Percentiles rank a stretch among this genome's conserved stretches.
These are phyloP conservation scores for Paratilapia polleni DNA, from an alignment of 2,113 vertebrate genomes.

Conservation along the genomic window DNA sequence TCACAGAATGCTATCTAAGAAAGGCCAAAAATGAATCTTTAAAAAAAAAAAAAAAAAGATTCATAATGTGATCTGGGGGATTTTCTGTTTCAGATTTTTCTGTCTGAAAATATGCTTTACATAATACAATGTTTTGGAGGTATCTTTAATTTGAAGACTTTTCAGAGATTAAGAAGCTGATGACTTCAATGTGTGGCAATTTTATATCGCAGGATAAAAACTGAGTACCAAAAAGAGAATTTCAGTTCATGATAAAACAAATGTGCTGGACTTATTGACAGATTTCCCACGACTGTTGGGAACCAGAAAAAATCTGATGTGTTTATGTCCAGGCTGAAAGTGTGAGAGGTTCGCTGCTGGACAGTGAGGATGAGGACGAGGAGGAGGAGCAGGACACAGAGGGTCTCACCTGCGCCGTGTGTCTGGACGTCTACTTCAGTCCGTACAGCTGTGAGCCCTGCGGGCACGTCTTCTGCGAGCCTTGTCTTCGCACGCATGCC, in stretches of 20 bases:
- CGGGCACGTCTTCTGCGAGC: conserved; percentile 93
- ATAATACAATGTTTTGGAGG: too few relatives aligned
- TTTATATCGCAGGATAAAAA: too few relatives aligned
- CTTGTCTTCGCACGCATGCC: conserved; percentile 90
- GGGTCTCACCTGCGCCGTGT: conserved; percentile 90
- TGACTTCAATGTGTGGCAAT: too few relatives aligned
- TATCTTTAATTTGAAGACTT: too few relatives aligned
- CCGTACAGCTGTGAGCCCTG: conserved; percentile 93
- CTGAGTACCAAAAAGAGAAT: too few relatives aligned
- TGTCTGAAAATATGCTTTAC: not conserved
- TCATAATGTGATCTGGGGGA: not conserved
- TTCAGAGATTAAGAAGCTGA: too few relatives aligned
- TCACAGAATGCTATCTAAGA: too few relatives aligned
- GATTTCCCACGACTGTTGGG: not conserved
- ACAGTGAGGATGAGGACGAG: conserved; percentile 41
- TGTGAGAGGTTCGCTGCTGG: not conserved
- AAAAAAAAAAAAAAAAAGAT: too few relatives aligned
- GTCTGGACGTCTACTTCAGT: conserved; percentile 92
- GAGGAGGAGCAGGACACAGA: conserved; percentile 68
- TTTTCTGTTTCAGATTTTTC: too few relatives aligned
- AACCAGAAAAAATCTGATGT: not conserved
- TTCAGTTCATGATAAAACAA: too few relatives aligned
- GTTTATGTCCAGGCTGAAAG: conserved; percentile 26
- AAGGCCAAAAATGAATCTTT: too few relatives aligned
- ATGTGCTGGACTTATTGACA: not conserved